phyloP scores from a whole-genome alignment of 2,113 vertebrate species.

The Panurus biarmicus region DNA sequence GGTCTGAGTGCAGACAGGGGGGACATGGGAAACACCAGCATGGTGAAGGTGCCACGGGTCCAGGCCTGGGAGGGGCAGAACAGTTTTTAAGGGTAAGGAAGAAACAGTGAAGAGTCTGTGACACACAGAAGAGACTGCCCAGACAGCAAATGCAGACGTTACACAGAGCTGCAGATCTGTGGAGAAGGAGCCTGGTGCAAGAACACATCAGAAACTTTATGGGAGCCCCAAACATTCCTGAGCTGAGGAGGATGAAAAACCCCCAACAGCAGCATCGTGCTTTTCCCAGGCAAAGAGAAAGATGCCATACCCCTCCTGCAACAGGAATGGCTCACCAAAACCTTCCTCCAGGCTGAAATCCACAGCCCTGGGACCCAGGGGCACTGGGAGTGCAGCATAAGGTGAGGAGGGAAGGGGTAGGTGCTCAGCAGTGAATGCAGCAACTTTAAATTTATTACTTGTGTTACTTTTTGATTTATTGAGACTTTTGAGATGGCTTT shows the following conservation, averaged over 20 bases:
- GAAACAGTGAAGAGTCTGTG: not conserved
- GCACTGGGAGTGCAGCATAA: fast-evolving
- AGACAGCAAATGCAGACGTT: not conserved
- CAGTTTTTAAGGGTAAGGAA: not conserved
- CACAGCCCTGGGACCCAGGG: fast-evolving
- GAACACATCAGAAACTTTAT: not conserved
- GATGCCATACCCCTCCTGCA: not conserved
- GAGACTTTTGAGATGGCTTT: not conserved
- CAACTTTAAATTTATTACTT: not conserved
- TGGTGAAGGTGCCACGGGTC: fast-evolving
- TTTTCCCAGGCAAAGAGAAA: not conserved
- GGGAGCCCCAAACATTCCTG: fast-evolving
- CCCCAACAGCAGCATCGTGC: not conserved
- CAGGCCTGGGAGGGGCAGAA: not conserved
- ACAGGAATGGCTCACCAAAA: fast-evolving
- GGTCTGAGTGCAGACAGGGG: not conserved
- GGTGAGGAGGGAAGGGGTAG: fast-evolving
- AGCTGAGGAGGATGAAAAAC: not conserved
- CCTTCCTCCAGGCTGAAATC: not conserved
- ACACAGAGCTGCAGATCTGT: not conserved
- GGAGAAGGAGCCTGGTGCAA: not conserved
- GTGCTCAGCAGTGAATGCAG: not conserved
- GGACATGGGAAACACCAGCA: not conserved
- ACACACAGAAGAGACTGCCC: not conserved
- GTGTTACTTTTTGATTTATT: not conserved